These are phyloP conservation scores for Rachycentron canadum DNA, from an alignment of 2,797 vertebrate genomes.

Conservation along the genomic window DNA sequence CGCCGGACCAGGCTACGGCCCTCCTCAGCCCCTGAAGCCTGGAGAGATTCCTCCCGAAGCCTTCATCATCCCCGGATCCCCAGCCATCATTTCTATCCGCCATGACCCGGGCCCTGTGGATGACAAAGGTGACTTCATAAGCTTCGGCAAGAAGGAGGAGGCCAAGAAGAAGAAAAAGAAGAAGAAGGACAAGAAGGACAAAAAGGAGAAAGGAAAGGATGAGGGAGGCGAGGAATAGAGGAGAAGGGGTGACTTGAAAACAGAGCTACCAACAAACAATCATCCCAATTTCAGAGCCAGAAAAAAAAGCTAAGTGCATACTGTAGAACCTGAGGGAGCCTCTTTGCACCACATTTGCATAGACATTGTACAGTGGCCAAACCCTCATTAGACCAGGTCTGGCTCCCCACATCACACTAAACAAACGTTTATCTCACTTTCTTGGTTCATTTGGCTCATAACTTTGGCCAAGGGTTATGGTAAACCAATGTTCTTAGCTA, in stretches of 20 bases:
- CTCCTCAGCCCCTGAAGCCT: constrained; percentile 93
- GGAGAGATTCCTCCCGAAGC: constrained; percentile 97
- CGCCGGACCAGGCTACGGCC: constrained; percentile 86
- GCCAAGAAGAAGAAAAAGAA: constrained; percentile 99
- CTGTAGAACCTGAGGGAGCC: constrained; percentile 65
- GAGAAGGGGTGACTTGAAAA: constrained; percentile 60
- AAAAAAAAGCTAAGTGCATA: constrained; percentile 76
- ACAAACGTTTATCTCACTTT: constrained; percentile 46
- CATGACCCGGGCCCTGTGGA: constrained; percentile 93
- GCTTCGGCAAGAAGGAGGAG: constrained; percentile 99
- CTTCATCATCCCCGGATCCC: constrained; percentile 99
- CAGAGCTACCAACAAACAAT: constrained; percentile 74
- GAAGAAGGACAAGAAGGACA: constrained; percentile 99
- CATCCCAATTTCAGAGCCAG: constrained; percentile 77
- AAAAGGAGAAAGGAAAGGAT: constrained; percentile 97
- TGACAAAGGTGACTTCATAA: constrained; percentile 99
- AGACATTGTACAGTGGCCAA: constrained; percentile 74
- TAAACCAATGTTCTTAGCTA: constrained; percentile 42
- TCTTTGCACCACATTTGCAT: constrained; percentile 72
- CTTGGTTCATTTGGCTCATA: constrained; percentile 56
- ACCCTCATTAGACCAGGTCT: constrained; percentile 62
- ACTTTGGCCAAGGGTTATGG: constrained; percentile 39
- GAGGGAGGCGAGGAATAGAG: constrained; percentile 93
- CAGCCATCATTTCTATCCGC: constrained; percentile 99
- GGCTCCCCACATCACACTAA: constrained; percentile 55